phyloP scores from a whole-genome alignment of 2,888 invertebrate genomes.

The Anodontia alba region DNA sequence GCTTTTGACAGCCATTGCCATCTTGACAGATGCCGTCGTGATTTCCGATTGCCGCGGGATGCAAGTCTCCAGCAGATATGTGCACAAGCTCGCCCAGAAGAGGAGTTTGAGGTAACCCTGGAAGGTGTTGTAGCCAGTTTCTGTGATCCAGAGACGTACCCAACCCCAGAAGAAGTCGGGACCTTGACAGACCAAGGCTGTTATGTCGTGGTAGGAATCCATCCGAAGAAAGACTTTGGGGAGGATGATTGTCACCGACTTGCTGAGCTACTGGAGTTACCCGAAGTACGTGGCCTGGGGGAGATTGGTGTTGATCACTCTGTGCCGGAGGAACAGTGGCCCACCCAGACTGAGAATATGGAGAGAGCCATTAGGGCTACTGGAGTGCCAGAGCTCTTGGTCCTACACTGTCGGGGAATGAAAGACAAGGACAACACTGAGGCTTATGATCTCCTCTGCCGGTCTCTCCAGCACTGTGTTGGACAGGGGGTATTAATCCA shows the following conservation, averaged over 20 bases:
- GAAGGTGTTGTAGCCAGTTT: background rate
- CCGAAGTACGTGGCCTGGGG: background rate
- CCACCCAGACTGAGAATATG: background rate
- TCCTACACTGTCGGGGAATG: slow-evolving; percentile 11
- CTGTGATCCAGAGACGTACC: slow-evolving; percentile 7
- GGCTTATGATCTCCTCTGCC: background rate
- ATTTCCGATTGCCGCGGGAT: background rate
- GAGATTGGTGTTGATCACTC: background rate
- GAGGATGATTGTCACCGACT: background rate
- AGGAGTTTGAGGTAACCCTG: background rate
- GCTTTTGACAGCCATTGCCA: slow-evolving; percentile 15
- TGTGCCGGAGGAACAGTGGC: background rate
- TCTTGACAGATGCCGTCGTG: background rate
- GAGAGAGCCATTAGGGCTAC: background rate
- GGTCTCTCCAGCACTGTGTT: background rate
- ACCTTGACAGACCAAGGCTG: background rate
- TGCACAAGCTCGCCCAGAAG: background rate
- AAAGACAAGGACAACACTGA: background rate
- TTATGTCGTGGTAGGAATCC: background rate
- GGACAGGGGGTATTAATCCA: background rate
- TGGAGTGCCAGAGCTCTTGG: background rate
- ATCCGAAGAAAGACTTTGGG: background rate
- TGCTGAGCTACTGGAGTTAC: background rate
- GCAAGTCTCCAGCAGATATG: background rate
- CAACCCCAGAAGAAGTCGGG: background rate